These are phyloP conservation scores for Zapus hudsonius DNA, from an alignment of 2,113 vertebrate genomes.

Conservation along the genomic window DNA sequence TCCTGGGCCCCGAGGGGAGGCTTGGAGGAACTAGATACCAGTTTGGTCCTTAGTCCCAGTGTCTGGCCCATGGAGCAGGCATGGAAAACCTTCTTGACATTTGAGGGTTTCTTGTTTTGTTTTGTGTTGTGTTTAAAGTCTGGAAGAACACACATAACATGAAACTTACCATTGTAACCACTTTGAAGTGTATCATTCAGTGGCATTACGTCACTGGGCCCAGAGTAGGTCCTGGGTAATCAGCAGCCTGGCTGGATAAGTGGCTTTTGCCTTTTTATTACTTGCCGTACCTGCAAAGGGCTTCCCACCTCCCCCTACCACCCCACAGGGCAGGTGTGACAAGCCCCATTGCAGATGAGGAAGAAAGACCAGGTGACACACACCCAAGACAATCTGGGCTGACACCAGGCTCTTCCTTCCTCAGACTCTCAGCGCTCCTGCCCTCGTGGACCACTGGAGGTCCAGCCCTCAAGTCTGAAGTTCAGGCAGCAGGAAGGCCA, in stretches of 20 bases:
- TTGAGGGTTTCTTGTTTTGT: not conserved
- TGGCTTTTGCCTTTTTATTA: accelerated
- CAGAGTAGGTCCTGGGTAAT: not conserved
- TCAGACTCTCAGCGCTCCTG: no score
- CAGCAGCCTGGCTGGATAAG: not conserved
- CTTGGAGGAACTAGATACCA: not conserved
- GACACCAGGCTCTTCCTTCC: no score
- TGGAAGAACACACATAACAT: not conserved
- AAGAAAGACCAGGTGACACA: accelerated
- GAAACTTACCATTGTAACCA: not conserved
- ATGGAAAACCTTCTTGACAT: not conserved
- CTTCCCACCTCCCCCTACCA: not conserved
- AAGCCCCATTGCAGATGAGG: not conserved
- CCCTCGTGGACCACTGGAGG: not conserved
- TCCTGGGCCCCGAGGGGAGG: accelerated
- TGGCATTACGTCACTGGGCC: not conserved
- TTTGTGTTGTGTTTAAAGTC: not conserved
- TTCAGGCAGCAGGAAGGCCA: not conserved
- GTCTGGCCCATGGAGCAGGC: not conserved
- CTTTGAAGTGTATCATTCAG: not conserved
- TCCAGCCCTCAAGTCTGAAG: not conserved
- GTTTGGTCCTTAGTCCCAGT: not conserved
- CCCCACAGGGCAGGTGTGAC: not conserved
- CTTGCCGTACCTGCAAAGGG: not conserved
- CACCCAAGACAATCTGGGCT: no score